Evolutionary conservation across 2,888 invertebrate genomes (phyloP), one percentile per base, ranked within the genome.

Genomic region (Euclidia mi): DNA sequence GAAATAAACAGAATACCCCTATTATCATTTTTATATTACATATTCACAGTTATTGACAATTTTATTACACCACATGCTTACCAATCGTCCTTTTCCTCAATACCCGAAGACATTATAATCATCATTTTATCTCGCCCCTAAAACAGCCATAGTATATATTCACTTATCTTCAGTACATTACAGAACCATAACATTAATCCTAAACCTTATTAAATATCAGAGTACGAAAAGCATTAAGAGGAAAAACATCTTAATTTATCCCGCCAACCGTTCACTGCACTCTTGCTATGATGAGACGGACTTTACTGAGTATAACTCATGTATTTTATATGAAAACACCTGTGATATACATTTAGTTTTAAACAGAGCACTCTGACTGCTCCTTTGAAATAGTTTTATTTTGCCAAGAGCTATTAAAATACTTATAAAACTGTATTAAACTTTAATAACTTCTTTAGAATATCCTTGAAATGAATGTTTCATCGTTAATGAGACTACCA

Each of bases 121-220:
- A 45, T 38, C 1, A 41, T 43, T 41, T 18, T 29, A 10, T 18
- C 32, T 28, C 10, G 10, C 14, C n/a, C 20, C 37, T 35, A 6
- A 42, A 32, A 3, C 15, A 7, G 37, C 32, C 15, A 25, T 25
- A 10, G 32, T 62, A 40, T 56, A n/a, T 42, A 42, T 50, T 38
- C 31, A 51, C 43, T 41, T 60, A 61, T 60, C 31, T 41, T 32
- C 14, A 48, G 10, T 34, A 52, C 34, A 55, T 51, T 43, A 64
- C 20, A n/a, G 32, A 47, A 41, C 44, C 48, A 58, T 56, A 52
- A 59, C 34, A 57, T 62, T 60, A 61, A 53, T 60, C 56, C 50
- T 34, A 31, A 58, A 46, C 46, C 43, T 66, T 63, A 66, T 35
- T 70, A 70, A 63, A 66, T 64, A 55, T 47, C 57, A 20, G 34